phyloP scores from a whole-genome alignment of 1,140 invertebrate genomes.

The Ditylenchus dipsaci region DNA sequence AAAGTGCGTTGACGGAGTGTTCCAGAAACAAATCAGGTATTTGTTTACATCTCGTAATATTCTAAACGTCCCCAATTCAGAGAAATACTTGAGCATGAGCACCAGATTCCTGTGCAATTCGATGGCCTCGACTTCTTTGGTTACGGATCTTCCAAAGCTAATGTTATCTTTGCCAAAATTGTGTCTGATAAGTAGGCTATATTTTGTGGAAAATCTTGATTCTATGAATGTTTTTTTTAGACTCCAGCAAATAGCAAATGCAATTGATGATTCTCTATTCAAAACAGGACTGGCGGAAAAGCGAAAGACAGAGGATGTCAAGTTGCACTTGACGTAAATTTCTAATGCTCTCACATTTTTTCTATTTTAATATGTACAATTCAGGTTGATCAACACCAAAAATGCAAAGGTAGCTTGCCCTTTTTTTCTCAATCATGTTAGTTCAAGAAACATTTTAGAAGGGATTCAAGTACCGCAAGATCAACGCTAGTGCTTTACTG shows the following conservation, averaged over 20 bases:
- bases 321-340: constrained; percentile 16
- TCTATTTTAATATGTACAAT: too few relatives aligned
- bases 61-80: constrained; percentile 9
- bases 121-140: constrained; percentile 5
- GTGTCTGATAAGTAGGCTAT: constrained; percentile 12
- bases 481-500: constrained; percentile 8
- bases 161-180: constrained; percentile 14
- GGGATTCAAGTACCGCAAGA: constrained; percentile 4
- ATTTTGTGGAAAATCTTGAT: neutral
- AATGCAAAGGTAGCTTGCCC: neutral
- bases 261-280: constrained; percentile 11
- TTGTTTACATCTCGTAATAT: constrained; percentile 1
- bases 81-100: neutral
- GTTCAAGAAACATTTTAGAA: neutral
- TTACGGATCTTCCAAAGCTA: neutral
- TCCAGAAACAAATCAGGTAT: constrained; percentile 15
- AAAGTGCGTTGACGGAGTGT: constrained; percentile 17
- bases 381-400: neutral
- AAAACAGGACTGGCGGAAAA: constrained; percentile 11
- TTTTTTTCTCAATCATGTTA: constrained; percentile 3
- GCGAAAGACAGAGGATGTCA: constrained; percentile 10
- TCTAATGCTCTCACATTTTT: too few relatives aligned
- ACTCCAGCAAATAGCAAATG: constrained; percentile 17
- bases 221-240: constrained; percentile 15
- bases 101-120: constrained; percentile 14